Evolutionary conservation across 2,797 vertebrate genomes (phyloP), one percentile per base, ranked within the genome.

Genomic region (Mormyrops attenuatus): DNA sequence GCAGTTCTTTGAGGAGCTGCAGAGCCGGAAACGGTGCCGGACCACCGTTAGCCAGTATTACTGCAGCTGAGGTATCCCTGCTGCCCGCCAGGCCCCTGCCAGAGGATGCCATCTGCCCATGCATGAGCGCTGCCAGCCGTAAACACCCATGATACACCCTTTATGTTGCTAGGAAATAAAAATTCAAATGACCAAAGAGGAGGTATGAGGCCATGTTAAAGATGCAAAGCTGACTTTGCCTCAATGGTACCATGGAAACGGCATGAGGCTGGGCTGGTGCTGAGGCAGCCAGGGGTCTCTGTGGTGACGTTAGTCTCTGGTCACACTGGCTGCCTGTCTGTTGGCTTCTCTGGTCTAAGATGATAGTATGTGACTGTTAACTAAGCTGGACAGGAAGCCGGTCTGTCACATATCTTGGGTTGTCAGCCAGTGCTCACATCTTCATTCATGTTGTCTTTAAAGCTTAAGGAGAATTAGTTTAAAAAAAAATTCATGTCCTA

Each of bases 1-100:
- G 38, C 92, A 93, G 63, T 97, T 97, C 91, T 97, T 97, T 0
- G 95, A 97, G 92, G 92, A 96, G 92, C 95, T 95, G 87, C 95
- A 95, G 88, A 94, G 90, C 89, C 94, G 95, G 1, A 96, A 96
- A 88, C 93, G 96, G 87, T 91, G 93, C 0, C 88, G 95, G 89
- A 93, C 92, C 0, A 92, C 95, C 0, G 88, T 89, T 0, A 92
- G 91, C 26, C 91, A 92, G 77, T 95, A 94, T 88, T 95, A 94
- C 91, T 93, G 92, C 90, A 92, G 92, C 92, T 96, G 93, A 96
- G 82, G n/a, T 1, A 1, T 2, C 13, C 44, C 30, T 22, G 2
- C 26, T 57, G 8, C 47, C 77, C 44, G 17, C 26, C 34, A 15
- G 17, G 0, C 22, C 26, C 20, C 60, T 30, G 44, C 20, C 41